Evolutionary conservation across 2,113 vertebrate genomes (phyloP), one percentile per base, ranked within the genome.

Genomic region (Neoarius graeffei): DNA sequence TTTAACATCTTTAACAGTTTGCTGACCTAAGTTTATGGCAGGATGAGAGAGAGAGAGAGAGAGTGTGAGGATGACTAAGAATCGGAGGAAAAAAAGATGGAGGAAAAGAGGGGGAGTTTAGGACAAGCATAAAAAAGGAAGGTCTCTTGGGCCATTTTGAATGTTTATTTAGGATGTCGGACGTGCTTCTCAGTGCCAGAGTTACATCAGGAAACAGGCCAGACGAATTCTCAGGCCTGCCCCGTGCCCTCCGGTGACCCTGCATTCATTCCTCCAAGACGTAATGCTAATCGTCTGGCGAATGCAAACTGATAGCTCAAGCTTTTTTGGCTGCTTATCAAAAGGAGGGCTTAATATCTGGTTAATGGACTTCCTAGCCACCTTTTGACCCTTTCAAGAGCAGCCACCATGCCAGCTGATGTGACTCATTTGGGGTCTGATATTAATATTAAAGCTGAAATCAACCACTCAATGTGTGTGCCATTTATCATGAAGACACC

Each of bases 281-380:
- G 95, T 94, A 94, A 92, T 91, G 93, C 92, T 91, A 87, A 92
- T 92, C 89, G 89, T 86, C 87, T 86, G 89, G 86, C 8, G 91
- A 91, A 89, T 86, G 93, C 94, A 96, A 96, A 94, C 85, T 1
- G 92, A 95, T 95, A 94, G 92, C 91, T 81, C 79, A 81, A 92
- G 92, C 50, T 89, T 94, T 95, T 89, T 94, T 95, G 94, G 94
- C 95, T 94, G 89, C 91, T 95, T 95, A 93, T 94, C 96, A 96
- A 94, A 94, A 95, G 94, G 94, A 95, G 90, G 91, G 93, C 94
- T 96, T 96, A 96, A 95, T 94, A 94, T 93, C 91, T 91, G 93
- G 95, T 95, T 96, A 95, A 95, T 94, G 92, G 93, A 92, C 93
- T 94, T 94, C 96, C 94, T 95, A 93, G 95, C 93, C 94, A 93